phyloP scores from a whole-genome alignment of 2,113 vertebrate genomes.

The Menura novaehollandiae region DNA sequence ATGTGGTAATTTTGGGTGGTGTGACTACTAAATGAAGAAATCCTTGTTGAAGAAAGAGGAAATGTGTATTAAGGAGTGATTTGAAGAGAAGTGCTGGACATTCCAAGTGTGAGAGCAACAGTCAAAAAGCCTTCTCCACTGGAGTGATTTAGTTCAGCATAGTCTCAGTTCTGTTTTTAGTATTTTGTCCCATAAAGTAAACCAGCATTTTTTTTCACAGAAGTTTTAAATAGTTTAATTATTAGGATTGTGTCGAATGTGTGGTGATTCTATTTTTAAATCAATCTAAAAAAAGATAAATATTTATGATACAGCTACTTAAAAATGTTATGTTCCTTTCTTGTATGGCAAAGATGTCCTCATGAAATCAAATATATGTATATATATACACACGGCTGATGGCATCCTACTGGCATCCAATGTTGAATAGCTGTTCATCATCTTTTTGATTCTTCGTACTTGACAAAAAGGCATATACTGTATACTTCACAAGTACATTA shows the following conservation, averaged over 20 bases:
- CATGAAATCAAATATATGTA: neutral
- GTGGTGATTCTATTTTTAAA: neutral
- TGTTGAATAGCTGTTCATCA: neutral
- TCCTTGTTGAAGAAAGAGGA: neutral
- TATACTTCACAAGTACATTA: neutral
- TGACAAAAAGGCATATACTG: neutral
- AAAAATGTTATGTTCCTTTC: neutral
- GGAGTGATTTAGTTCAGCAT: neutral
- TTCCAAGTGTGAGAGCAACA: neutral
- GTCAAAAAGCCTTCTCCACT: neutral
- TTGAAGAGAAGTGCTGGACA: neutral
- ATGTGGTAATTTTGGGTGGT: neutral
- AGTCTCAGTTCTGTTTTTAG: neutral
- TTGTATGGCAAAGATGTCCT: neutral
- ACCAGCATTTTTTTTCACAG: neutral
- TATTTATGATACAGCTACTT: neutral
- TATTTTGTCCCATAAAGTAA: neutral
- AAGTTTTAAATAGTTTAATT: neutral
- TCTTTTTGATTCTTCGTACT: neutral
- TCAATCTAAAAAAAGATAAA: neutral
- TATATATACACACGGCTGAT: neutral
- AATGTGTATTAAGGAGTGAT: neutral
- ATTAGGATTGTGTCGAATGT: neutral
- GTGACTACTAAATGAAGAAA: neutral
- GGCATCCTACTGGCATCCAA: neutral